phyloP scores from a whole-genome alignment of 2,113 vertebrate genomes.

The Grammomys surdaster region DNA sequence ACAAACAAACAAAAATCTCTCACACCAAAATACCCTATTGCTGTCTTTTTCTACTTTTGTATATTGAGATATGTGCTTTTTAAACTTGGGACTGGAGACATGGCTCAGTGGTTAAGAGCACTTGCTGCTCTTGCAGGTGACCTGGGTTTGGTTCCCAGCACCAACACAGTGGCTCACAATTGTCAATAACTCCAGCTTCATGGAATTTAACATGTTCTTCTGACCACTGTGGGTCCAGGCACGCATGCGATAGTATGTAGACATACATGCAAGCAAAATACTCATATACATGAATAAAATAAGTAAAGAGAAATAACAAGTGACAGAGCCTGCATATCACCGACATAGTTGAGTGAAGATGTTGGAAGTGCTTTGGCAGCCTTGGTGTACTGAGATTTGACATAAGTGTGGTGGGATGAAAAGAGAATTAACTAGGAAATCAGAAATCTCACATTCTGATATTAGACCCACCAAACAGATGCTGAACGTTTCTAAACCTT shows the following conservation, averaged over 20 bases:
- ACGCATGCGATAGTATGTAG: background rate
- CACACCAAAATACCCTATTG: conserved; percentile 55
- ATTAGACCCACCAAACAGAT: background rate
- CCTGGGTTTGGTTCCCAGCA: background rate
- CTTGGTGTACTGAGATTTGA: background rate
- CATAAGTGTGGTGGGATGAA: background rate
- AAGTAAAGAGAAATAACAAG: background rate
- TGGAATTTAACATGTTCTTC: background rate
- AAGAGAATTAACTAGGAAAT: conserved; percentile 49
- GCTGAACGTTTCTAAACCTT: conserved; percentile 52
- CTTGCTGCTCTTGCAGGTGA: background rate
- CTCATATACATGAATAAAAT: background rate
- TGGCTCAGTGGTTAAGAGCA: background rate
- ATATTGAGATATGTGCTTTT: conserved; percentile 7
- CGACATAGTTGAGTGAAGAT: background rate
- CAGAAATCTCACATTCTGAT: background rate
- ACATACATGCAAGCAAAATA: background rate
- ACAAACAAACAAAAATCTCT: conserved; percentile 44
- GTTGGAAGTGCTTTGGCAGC: conserved; percentile 5
- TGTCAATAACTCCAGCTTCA: background rate
- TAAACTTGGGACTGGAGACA: background rate
- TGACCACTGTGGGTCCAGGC: background rate
- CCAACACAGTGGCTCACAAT: background rate
- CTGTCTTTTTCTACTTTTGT: conserved; percentile 12
- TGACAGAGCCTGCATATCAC: background rate